phyloP scores from a whole-genome alignment of 2,888 invertebrate genomes.

The Netelia melanura region DNA sequence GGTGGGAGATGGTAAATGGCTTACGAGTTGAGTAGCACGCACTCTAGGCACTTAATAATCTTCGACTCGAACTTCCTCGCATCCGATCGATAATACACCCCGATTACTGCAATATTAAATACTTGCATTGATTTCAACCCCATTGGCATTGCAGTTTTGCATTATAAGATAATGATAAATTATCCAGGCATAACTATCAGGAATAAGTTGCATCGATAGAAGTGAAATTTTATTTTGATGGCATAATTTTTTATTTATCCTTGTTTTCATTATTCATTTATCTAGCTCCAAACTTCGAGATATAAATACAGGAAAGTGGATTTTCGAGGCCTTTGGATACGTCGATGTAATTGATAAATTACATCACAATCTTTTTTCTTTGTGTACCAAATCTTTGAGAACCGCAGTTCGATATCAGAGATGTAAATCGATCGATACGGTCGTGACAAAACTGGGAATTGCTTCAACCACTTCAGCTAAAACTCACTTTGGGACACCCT shows the following conservation, averaged over 20 bases:
- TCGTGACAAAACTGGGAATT: slow-evolving; percentile 28
- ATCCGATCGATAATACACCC: not conserved
- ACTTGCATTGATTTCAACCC: not conserved
- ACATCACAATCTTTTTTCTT: not conserved
- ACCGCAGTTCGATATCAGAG: slow-evolving; percentile 42
- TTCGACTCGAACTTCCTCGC: not conserved
- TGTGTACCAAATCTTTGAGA: not conserved
- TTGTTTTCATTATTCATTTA: too few relatives aligned
- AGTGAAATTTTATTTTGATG: too few relatives aligned
- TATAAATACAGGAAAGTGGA: too few relatives aligned
- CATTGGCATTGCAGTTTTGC: too few relatives aligned
- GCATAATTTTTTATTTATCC: too few relatives aligned
- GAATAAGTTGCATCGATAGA: too few relatives aligned
- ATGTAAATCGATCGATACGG: slow-evolving; percentile 19
- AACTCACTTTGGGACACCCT: slow-evolving; percentile 54
- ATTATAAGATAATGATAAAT: too few relatives aligned
- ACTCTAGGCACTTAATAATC: not conserved
- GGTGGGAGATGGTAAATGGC: slow-evolving; percentile 57
- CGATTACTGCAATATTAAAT: not conserved
- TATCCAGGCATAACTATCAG: too few relatives aligned
- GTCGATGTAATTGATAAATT: too few relatives aligned
- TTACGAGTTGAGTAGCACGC: not conserved
- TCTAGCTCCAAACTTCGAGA: too few relatives aligned
- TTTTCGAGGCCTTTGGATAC: too few relatives aligned
- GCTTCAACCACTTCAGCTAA: slow-evolving; percentile 35